Conservation (phyloP, 1,140 invertebrate genomes). For the Leptonema lineaticorne region DNA sequence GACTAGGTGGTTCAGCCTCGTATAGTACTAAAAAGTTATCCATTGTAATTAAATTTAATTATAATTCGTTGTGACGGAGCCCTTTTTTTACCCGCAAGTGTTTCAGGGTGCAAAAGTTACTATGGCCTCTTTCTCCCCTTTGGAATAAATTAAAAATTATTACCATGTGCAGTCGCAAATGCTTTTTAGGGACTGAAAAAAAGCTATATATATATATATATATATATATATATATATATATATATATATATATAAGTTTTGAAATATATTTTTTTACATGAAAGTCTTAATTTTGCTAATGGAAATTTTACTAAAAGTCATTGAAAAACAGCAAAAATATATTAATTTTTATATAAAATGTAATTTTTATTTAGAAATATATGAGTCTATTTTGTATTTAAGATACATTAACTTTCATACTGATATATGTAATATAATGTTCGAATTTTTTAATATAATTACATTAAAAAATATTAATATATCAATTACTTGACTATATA, state of each 20-base stretch:
- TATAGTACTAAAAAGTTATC: slow-evolving; percentile 10
- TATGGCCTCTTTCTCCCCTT: not conserved
- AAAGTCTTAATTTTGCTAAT: too few relatives aligned
- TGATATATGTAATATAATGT: too few relatives aligned
- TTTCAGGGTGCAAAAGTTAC: slow-evolving; percentile 10
- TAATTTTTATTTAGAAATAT: too few relatives aligned
- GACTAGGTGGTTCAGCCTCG: slow-evolving; percentile 7
- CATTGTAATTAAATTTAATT: slow-evolving; percentile 20
- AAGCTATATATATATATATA: not conserved
- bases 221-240: not conserved
- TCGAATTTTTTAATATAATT: too few relatives aligned
- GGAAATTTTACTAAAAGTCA: too few relatives aligned
- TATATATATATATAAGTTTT: not conserved
- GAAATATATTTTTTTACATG: too few relatives aligned
- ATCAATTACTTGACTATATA: too few relatives aligned
- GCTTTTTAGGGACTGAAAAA: not conserved
- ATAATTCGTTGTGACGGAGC: slow-evolving; percentile 17
- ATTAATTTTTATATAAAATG: too few relatives aligned
- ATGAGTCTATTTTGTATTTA: too few relatives aligned
- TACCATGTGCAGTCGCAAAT: slow-evolving; percentile 6
- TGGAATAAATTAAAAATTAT: slow-evolving; percentile 18
- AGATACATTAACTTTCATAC: too few relatives aligned
- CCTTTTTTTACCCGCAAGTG: slow-evolving; percentile 17
- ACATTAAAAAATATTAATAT: too few relatives aligned
- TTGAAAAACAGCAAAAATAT: too few relatives aligned